A percentile compares a stretch with the other conserved stretches of the same genome.
These are phyloP conservation scores for Aphelocoma coerulescens DNA, from an alignment of 2,113 vertebrate species.

Conservation along the genomic window DNA sequence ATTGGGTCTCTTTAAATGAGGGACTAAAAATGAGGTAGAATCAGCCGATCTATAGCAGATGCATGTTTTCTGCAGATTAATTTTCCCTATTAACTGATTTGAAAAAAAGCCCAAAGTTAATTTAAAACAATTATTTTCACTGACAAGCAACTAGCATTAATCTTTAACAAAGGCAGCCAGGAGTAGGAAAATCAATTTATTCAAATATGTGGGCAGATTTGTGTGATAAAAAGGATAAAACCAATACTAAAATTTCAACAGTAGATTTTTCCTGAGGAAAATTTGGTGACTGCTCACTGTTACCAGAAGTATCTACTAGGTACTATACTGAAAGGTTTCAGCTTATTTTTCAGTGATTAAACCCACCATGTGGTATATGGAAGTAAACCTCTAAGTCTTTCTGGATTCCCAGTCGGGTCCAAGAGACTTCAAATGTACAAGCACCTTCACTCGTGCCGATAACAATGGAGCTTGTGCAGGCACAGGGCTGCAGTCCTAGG, in stretches of 20 bases:
- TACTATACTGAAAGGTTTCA: not conserved
- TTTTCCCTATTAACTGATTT: not conserved
- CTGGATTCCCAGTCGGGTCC: not conserved
- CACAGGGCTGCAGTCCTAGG: not conserved
- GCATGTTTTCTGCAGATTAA: not conserved
- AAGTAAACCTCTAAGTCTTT: not conserved
- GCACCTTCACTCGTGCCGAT: rapidly evolving
- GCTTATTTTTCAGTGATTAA: not conserved
- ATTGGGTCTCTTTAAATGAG: not conserved
- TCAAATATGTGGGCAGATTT: not conserved
- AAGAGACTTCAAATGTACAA: not conserved
- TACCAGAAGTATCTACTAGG: not conserved
- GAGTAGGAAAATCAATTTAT: not conserved
- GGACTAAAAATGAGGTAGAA: not conserved
- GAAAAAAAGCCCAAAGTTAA: not conserved
- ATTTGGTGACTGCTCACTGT: not conserved
- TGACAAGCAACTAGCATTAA: not conserved
- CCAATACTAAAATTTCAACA: not conserved
- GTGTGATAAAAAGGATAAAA: not conserved
- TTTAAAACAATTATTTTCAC: not conserved
- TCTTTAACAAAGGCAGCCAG: not conserved
- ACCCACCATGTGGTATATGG: not conserved
- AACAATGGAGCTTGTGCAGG: not conserved
- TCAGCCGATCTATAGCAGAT: not conserved
- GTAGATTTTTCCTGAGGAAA: not conserved